Conservation (phyloP, 1,140 invertebrate species). For the Drosophila miranda region DNA sequence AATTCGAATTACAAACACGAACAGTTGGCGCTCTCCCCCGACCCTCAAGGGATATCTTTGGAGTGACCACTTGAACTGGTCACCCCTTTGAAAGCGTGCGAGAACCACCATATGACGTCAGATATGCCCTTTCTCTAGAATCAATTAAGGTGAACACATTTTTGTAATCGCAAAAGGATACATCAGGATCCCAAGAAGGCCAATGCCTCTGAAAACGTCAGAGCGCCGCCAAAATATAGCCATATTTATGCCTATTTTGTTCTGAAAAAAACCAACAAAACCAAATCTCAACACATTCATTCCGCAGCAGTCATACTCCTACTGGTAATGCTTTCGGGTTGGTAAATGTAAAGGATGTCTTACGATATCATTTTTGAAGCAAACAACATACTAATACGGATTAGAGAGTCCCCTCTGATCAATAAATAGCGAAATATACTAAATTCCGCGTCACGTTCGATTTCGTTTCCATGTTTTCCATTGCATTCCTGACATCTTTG, state of each 20-base stretch:
- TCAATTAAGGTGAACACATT: conserved; percentile 65
- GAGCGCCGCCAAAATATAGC: too few species aligned
- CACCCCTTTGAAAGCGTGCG: conserved; percentile 30
- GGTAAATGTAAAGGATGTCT: too few species aligned
- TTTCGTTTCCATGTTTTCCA: conserved; percentile 21
- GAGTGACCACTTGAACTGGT: conserved; percentile 52
- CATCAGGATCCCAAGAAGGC: neutral
- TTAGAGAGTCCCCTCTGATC: too few species aligned
- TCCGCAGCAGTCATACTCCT: too few species aligned
- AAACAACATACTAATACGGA: too few species aligned
- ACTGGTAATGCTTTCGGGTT: too few species aligned
- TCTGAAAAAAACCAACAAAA: too few species aligned
- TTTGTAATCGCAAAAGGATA: conserved; percentile 48
- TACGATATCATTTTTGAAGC: too few species aligned
- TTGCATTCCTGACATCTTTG: conserved; percentile 13
- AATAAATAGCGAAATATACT: too few species aligned
- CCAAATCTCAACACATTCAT: too few species aligned
- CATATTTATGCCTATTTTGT: too few species aligned
- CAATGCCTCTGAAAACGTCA: neutral
- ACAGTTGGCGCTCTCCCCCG: conserved; percentile 47
- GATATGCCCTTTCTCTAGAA: conserved; percentile 50
- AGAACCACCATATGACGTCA: conserved; percentile 56
- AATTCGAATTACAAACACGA: conserved; percentile 69
- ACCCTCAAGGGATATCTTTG: conserved; percentile 30
- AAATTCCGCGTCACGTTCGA: too few species aligned